Base-by-base conservation (phyloP, 2,888 invertebrate species). In the Agonum fuliginosum region DNA sequence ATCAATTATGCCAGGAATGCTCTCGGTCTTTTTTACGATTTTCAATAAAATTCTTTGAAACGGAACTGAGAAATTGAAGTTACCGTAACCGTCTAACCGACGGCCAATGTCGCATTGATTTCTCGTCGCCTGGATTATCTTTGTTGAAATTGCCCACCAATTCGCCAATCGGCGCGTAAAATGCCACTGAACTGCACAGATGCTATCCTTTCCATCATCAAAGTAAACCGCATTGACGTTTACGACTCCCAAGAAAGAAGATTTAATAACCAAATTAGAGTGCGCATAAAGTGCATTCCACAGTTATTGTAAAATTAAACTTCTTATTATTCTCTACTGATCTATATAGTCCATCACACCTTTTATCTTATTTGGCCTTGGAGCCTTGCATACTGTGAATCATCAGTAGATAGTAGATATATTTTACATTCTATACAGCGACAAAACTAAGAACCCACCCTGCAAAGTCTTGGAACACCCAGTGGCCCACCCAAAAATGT, bases 1-100 rank as follows among this genome's bases (percentile, higher is more conserved):
- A 72, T 72, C 72, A 72, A 72, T 72, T 72, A 72, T 72, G 72
- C 72, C 54, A 17, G 72, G 72, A 72, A 72, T 72, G 72, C 54
- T 37, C 30, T 48, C 72, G 54, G 37, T 67, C 67, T 67, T 72
- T 72, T 72, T 72, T 72, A 20, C 30, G 51, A 54, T 72, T 72
- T 72, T 72, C 34, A 24, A 24, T 24, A 34, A 72, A 72, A 72
- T 37, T 72, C 72, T 72, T 72, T 37, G 67, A 62, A 54, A 62
- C 58, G 58, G 30, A 62, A 62, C 58, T 62, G 58, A 27, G 30
- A 30, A 62, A 62, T 62, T 62, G 58, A 10, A 62, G 30, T 62
- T 62, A 62, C 30, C 30, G 58, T 62, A 62, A 62, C 58, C 48
- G 48, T 48, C 48, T 48, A 48, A 48, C 48, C 54, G 54, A 24